Base-by-base conservation (phyloP, 2,888 invertebrate genomes). In the Lasioglossum oenotherae region DNA sequence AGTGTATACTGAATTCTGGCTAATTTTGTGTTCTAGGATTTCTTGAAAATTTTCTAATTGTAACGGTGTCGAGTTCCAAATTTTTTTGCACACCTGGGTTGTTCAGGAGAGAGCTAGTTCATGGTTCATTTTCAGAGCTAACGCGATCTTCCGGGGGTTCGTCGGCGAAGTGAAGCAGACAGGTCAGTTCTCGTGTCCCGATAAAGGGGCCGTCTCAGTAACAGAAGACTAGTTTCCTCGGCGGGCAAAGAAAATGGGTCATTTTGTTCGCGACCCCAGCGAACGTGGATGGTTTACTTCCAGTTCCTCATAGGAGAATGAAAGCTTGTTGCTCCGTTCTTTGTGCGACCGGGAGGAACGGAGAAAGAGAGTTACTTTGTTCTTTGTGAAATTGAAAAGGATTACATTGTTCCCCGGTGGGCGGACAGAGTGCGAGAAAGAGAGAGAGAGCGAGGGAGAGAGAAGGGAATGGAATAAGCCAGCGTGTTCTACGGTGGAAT, bases 261-360 rank as follows among this genome's bases (percentile, higher is more conserved):
- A 80, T 78, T 74, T 60, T 41, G 67, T 57, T 79, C 67, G 27
- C 79, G 73, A 80, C 76, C 67, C 73, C 27, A 41, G 60, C 75
- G 76, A 79, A 82, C 74, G 60, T 67, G 75, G 82, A 46, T 82
- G 82, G 76, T 82, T 84, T 73, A 73, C 67, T 60, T 67, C 53
- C 57, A 60, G 38, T 72, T n/a, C 53, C 53, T 69, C 75, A 44
- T 77, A 53, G 23, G 53, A 27, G 75, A 49, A 53, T 38, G 60
- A 49, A 57, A 81, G 69, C 74, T 82, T 81, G 73, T 79, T 73
- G 72, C 73, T 41, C 31, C 49, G 64, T 49, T 72, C 73, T 81
- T 78, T 49, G 64, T 53, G 41, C 64, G 23, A 49, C 60, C 27
- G 60, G 35, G 78, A 60, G 12, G 1, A 16, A 27, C 12, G 14